Percentiles rank a stretch among this genome's conserved stretches.
Evolutionary conservation across 2,888 invertebrate genomes (phyloP).

Genomic region (Drosophila austrosaltans): DNA sequence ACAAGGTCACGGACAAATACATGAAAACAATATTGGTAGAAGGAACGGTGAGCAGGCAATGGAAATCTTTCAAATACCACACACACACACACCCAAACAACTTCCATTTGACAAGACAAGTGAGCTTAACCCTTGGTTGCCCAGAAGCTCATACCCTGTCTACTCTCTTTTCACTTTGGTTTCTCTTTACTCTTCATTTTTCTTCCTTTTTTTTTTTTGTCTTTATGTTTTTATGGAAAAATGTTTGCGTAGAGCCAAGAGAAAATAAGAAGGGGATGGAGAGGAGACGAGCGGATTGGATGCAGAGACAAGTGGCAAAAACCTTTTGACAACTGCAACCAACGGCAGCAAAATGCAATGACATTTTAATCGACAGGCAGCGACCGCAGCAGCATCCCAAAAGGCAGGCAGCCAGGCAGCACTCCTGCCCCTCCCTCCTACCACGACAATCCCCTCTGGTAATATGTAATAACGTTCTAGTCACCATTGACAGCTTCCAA

Average conservation of each 20-base stretch:
- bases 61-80: conserved; percentile 40
- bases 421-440: background rate
- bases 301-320: conserved; percentile 40
- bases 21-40: conserved; percentile 16
- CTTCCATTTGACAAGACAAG: conserved; percentile 33
- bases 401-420: background rate
- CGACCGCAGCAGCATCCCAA: conserved; percentile 20
- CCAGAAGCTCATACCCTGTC: conserved; percentile 15
- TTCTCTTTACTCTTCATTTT: background rate
- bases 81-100: conserved; percentile 14
- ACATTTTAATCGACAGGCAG: conserved; percentile 76
- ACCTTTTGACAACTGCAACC: conserved; percentile 52
- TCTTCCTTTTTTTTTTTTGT: background rate
- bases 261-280: background rate
- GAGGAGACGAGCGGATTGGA: background rate
- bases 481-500: conserved; percentile 46
- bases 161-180: background rate
- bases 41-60: background rate
- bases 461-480: conserved; percentile 56
- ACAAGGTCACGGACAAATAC: conserved; percentile 45
- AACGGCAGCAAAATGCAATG: conserved; percentile 74
- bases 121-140: conserved; percentile 38
- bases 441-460: conserved; percentile 32
- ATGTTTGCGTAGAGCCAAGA: background rate
- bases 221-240: conserved; percentile 20